Evolutionary conservation across 2,888 invertebrate species (phyloP).

Genomic region (Automeris io): DNA sequence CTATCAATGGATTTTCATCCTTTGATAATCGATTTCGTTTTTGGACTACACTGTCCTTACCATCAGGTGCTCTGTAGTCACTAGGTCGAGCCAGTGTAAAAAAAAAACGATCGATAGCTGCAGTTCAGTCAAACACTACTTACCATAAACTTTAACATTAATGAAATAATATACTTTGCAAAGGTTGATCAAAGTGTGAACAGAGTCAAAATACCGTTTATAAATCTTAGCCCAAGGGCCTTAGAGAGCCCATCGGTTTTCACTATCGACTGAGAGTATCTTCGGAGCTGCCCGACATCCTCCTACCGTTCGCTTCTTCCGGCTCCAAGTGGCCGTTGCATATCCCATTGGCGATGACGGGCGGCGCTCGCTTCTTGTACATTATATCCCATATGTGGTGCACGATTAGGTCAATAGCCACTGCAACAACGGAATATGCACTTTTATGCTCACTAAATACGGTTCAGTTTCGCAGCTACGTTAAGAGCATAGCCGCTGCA

Average conservation of each 20-base stretch:
- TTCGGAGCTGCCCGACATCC: slow-evolving; percentile 67
- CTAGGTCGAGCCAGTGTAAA: too few relatives aligned
- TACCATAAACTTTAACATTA: too few relatives aligned
- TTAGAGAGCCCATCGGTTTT: not conserved
- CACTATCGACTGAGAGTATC: slow-evolving; percentile 73
- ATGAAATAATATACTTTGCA: too few relatives aligned
- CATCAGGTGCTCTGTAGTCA: too few relatives aligned
- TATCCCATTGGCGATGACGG: slow-evolving; percentile 45
- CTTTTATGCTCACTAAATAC: slow-evolving; percentile 37
- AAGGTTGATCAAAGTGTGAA: too few relatives aligned
- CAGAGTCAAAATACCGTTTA: too few relatives aligned
- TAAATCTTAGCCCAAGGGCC: too few relatives aligned
- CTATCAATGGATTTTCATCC: too few relatives aligned
- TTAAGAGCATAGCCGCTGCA: slow-evolving; percentile 78
- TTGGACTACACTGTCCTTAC: too few relatives aligned
- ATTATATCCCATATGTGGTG: slow-evolving; percentile 99
- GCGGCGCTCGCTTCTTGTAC: slow-evolving; percentile 67
- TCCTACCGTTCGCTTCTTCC: slow-evolving; percentile 44
- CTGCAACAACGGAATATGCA: slow-evolving; percentile 85
- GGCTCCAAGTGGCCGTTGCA: slow-evolving; percentile 55
- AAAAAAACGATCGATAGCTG: too few relatives aligned
- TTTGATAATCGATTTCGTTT: too few relatives aligned
- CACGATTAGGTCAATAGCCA: slow-evolving; percentile 99
- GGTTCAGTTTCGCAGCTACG: slow-evolving; percentile 50
- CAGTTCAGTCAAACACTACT: too few relatives aligned